phyloP scores from a whole-genome alignment of 2,797 vertebrate genomes.

The Pyrocephalus nanus region DNA sequence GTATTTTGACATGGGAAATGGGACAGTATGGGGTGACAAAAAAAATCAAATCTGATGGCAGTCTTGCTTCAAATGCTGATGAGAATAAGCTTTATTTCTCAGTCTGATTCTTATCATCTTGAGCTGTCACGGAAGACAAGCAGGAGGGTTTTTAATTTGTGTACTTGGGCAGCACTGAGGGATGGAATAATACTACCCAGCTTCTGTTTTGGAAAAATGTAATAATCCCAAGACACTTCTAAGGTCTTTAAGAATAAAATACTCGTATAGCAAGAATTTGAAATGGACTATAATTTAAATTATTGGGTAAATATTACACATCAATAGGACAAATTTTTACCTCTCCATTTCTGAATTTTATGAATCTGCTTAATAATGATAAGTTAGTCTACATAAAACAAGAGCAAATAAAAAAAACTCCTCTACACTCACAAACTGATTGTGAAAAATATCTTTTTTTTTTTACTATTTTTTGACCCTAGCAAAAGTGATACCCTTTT shows the following conservation, averaged over 20 bases:
- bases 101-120: background rate
- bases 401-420: background rate
- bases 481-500: background rate
- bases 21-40: background rate
- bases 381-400: background rate
- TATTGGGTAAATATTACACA: background rate
- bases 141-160: background rate
- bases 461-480: background rate
- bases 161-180: background rate
- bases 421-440: background rate
- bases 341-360: background rate
- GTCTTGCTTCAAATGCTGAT: background rate
- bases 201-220: background rate
- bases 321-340: background rate
- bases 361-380: background rate
- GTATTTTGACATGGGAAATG: background rate
- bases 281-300: background rate
- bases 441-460: background rate
- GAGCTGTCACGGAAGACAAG: background rate
- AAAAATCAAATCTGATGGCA: background rate
- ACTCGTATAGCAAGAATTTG: background rate
- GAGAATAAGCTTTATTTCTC: background rate
- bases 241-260: background rate
- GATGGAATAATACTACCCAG: background rate
- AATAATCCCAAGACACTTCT: background rate